Base-by-base conservation (phyloP, 1,140 invertebrate genomes). In the Panagrolaimus sp. region DNA sequence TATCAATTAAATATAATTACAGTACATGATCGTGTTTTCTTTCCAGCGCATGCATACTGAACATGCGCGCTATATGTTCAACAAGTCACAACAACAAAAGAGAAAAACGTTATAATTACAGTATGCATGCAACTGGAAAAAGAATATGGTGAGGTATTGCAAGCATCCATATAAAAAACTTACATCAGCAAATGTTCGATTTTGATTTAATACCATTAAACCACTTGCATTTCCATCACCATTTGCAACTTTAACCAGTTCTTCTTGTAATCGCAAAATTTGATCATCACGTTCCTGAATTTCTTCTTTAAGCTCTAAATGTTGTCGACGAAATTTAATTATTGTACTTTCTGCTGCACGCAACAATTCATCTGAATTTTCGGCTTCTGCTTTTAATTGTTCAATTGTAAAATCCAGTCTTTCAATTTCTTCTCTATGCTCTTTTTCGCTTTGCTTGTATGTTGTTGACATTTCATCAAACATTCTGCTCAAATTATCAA, bases 261-360 rank as follows among this genome's bases (percentile, higher is more conserved):
- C 25, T 43, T 73, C 73, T 31, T 47, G 43, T 44, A 71, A 38
- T 38, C 45, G 61, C 14, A 65, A 25, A 23, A 82, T 75, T 25
- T 84, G 70, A 64, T 84, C 80, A 46, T 84, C 71, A 13, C 68
- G 66, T 63, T 75, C 73, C 63, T 80, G 74, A 63, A 84, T 82
- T 38, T 79, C 61, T 44, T 78, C 85, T 81, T 87, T 86, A 63
- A 98, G 86, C 71, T 90, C 89, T 71, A 91, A 89, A 0, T 96
- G 95, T 2, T 96, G 86, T 70, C 96, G 92, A 51, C 95, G 87
- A 84, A 98, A 98, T 86, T 98, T 98, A 11, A 89, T 87, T 61
- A 98, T 95, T 0, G 93, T 96, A n/a, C 88, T 84, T 83, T 97
- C 93, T 63, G 93, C 89, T 86, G 98, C 94, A 53, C 91, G 89